Evolutionary conservation across 2,113 vertebrate species (phyloP).

Genomic region (Chiloscyllium plagiosum): DNA sequence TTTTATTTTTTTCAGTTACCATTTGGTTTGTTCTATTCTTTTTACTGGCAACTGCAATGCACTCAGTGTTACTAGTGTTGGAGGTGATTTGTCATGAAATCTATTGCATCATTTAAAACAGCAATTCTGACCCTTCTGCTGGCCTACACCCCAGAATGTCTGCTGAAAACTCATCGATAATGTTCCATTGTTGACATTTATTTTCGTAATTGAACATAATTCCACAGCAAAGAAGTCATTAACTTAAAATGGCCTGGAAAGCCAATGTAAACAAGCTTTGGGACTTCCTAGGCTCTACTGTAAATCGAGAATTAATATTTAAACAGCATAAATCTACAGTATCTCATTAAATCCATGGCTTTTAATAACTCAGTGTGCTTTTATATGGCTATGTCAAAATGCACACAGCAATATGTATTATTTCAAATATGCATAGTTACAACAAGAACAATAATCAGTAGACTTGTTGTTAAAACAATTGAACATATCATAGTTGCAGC

Average conservation of each 20-base stretch:
- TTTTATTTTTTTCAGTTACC: not conserved
- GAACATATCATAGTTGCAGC: not conserved
- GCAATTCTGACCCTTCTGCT: not conserved
- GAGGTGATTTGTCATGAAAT: not conserved
- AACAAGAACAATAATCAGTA: not conserved
- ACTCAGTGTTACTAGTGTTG: not conserved
- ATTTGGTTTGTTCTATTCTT: not conserved
- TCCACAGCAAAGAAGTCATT: not conserved
- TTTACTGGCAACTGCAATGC: not conserved
- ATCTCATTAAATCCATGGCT: slow-evolving; percentile 4
- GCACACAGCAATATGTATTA: not conserved
- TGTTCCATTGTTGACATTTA: not conserved
- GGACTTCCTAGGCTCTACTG: not conserved
- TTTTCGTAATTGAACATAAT: slow-evolving; percentile 24
- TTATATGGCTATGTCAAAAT: not conserved
- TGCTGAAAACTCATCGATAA: not conserved
- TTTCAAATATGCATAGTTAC: not conserved
- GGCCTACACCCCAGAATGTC: not conserved
- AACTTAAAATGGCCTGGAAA: not conserved
- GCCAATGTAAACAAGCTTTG: not conserved
- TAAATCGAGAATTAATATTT: not conserved
- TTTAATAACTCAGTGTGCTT: slow-evolving; percentile 4
- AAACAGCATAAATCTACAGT: not conserved
- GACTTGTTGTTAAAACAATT: not conserved
- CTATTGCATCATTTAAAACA: not conserved